These are phyloP conservation scores for Berghia stephanieae DNA, from an alignment of 1,140 invertebrate genomes.

Conservation along the genomic window DNA sequence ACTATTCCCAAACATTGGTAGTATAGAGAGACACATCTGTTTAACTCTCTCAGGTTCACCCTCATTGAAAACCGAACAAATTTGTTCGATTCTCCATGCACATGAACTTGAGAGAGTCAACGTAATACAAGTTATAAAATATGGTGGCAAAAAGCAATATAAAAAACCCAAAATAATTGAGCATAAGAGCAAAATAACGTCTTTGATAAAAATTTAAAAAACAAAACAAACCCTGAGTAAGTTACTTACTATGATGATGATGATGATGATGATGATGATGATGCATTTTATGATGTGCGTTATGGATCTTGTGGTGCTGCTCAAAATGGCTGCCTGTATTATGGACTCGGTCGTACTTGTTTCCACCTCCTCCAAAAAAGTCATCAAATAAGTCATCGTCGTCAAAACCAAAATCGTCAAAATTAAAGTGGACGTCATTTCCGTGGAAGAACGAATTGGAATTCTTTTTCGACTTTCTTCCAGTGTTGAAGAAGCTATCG, in stretches of 20 bases:
- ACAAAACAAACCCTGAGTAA: no score
- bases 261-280: constrained; percentile 31
- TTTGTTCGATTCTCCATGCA: no score
- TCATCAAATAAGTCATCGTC: constrained; percentile 33
- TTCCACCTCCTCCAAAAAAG: constrained; percentile 9
- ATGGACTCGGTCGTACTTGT: constrained; percentile 15
- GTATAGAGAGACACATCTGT: no score
- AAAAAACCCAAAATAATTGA: no score
- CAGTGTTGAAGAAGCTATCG: constrained; percentile 35
- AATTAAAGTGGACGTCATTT: neutral
- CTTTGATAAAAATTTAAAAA: no score
- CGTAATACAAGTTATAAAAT: no score
- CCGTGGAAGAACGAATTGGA: neutral
- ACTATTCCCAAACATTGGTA: no score
- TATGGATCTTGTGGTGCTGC: constrained; percentile 28
- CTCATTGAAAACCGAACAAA: no score
- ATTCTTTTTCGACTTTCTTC: constrained; percentile 24
- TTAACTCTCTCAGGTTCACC: no score
- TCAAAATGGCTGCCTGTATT: constrained; percentile 34
- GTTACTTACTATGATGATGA: neutral
- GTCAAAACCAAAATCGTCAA: constrained; percentile 24
- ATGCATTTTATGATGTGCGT: constrained; percentile 34
- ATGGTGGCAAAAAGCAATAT: no score
- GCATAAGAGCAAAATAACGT: no score
- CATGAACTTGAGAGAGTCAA: no score